A percentile compares a stretch with the other conserved stretches of the same genome.
Evolutionary conservation across 2,113 vertebrate species (phyloP).

Genomic region (Procapra przewalskii): DNA sequence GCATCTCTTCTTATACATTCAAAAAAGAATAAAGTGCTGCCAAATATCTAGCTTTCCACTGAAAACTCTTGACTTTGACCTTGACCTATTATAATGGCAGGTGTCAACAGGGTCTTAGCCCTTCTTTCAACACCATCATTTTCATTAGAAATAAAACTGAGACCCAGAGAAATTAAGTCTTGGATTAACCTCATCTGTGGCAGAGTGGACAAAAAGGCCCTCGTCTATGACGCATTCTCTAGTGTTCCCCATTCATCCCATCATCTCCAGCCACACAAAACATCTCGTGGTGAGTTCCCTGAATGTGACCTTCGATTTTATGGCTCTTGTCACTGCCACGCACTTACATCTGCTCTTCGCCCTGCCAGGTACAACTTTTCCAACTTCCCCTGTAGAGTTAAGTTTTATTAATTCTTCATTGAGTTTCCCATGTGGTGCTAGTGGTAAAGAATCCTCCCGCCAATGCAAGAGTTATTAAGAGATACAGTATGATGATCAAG

Average conservation of each 20-base stretch:
- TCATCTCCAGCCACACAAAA: neutral
- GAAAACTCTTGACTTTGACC: neutral
- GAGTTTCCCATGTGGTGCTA: neutral
- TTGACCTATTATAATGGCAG: neutral
- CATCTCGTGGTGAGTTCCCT: neutral
- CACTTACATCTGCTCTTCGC: neutral
- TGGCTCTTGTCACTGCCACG: neutral
- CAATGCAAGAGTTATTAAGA: neutral
- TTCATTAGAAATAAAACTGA: neutral
- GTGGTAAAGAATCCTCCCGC: neutral
- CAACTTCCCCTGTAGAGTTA: neutral
- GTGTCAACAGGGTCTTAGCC: neutral
- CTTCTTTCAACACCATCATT: neutral
- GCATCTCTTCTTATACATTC: neutral
- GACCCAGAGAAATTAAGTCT: neutral
- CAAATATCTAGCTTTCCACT: neutral
- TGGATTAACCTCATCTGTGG: neutral
- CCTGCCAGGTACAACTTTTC: neutral
- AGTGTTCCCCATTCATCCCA: neutral
- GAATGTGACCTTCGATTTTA: neutral
- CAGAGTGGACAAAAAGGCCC: neutral
- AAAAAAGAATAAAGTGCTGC: neutral
- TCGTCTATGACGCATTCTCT: rapidly evolving
- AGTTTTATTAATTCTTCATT: neutral
- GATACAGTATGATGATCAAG: neutral